Conservation (phyloP, 2,113 vertebrate species). For the Malurus elegans region DNA sequence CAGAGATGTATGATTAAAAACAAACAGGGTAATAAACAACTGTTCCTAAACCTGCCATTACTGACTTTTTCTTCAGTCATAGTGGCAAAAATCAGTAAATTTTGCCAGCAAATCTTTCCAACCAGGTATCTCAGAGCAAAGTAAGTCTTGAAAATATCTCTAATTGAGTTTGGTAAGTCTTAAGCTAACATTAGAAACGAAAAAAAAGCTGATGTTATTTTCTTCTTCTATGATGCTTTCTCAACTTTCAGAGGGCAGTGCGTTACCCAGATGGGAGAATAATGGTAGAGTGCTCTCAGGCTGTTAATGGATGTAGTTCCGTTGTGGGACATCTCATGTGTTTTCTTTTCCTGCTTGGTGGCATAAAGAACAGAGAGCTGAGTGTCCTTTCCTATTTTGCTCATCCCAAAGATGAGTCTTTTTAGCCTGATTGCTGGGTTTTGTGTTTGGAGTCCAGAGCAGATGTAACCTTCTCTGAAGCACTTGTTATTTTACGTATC, state of each 20-base stretch:
- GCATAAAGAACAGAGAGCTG: neutral
- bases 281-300: neutral
- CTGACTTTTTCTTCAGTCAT: neutral
- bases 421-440: neutral
- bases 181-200: neutral
- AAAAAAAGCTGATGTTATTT: neutral
- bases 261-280: fast-evolving
- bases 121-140: neutral
- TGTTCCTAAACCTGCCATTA: neutral
- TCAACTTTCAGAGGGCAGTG: neutral
- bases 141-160: neutral
- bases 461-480: neutral
- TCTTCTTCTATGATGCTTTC: neutral
- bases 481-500: neutral
- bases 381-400: neutral
- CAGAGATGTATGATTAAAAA: neutral
- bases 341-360: neutral
- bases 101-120: neutral
- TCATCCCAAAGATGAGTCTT: fast-evolving
- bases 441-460: neutral
- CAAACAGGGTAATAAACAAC: neutral
- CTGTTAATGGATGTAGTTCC: neutral
- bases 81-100: neutral
- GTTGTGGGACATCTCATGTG: neutral
- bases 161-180: neutral